A percentile compares a stretch with the other conserved stretches of the same genome.
Conservation (phyloP, 92 coral and sea anemone species). For the Parazoanthus atlanticus region DNA sequence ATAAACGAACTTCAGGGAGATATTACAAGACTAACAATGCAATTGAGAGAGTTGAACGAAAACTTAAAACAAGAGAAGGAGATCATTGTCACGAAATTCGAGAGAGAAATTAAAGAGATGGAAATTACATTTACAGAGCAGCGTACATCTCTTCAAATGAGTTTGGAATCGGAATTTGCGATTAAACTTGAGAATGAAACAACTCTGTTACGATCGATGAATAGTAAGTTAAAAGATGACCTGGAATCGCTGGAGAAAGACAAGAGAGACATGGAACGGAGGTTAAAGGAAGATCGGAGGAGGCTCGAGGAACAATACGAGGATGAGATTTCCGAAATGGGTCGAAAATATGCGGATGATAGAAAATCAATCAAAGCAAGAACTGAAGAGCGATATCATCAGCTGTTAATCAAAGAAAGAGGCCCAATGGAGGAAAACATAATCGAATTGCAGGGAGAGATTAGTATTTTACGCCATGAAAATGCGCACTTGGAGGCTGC, state of each 20-base stretch:
- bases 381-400: constrained; percentile 80
- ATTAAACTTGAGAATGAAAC: constrained; percentile 90
- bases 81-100: constrained; percentile 81
- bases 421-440: constrained; percentile 74
- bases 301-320: constrained; percentile 84
- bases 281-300: constrained; percentile 83
- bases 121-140: constrained; percentile 85
- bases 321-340: constrained; percentile 84
- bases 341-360: constrained; percentile 76
- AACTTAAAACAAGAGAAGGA: constrained; percentile 91
- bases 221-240: constrained; percentile 83
- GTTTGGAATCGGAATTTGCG: constrained; percentile 82
- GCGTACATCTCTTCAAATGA: constrained; percentile 71
- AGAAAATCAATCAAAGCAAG: constrained; percentile 69
- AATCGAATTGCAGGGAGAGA: constrained; percentile 70
- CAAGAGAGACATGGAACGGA: constrained; percentile 79
- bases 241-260: constrained; percentile 83
- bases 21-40: constrained; percentile 83
- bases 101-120: constrained; percentile 89
- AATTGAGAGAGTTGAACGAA: constrained; percentile 88
- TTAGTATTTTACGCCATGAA: constrained; percentile 76
- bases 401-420: constrained; percentile 68
- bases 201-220: constrained; percentile 72
- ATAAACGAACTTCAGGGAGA: constrained; percentile 79
- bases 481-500: constrained; percentile 73